Percentiles rank a stretch among this genome's conserved stretches.
These are phyloP conservation scores for Perognathus longimembris DNA, from an alignment of 2,113 vertebrate genomes.

Conservation along the genomic window DNA sequence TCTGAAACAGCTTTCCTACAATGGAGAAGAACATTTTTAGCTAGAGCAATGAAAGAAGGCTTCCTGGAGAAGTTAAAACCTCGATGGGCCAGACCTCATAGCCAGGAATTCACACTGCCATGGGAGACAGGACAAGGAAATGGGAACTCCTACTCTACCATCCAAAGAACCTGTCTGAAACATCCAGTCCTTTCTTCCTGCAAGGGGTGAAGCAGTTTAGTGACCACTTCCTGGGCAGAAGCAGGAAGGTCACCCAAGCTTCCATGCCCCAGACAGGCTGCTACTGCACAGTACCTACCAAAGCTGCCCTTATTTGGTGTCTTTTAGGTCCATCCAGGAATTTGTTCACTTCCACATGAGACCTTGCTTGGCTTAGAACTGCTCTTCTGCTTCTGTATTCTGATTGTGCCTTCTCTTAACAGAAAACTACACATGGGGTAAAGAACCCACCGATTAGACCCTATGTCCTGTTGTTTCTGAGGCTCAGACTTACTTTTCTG, in stretches of 20 bases:
- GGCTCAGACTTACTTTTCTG: neutral
- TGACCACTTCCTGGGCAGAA: neutral
- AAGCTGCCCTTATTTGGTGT: neutral
- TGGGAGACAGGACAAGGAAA: neutral
- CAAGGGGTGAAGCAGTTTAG: neutral
- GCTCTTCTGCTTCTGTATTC: neutral
- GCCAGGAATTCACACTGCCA: neutral
- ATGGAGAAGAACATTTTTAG: neutral
- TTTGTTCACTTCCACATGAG: neutral
- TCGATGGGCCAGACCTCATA: neutral
- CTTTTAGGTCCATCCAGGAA: neutral
- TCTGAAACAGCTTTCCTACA: neutral
- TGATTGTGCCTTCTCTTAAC: neutral
- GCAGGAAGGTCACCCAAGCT: neutral
- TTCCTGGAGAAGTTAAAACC: neutral
- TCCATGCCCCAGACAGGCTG: neutral
- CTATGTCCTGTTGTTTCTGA: fast-evolving
- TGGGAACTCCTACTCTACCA: neutral
- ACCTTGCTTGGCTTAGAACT: neutral
- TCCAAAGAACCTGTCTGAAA: neutral
- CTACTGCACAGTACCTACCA: neutral
- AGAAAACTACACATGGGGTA: neutral
- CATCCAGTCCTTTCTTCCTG: neutral
- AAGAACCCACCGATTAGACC: neutral
- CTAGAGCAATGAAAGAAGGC: neutral